Evolutionary conservation across 2,797 vertebrate genomes (phyloP).

Genomic region (Varecia variegata): DNA sequence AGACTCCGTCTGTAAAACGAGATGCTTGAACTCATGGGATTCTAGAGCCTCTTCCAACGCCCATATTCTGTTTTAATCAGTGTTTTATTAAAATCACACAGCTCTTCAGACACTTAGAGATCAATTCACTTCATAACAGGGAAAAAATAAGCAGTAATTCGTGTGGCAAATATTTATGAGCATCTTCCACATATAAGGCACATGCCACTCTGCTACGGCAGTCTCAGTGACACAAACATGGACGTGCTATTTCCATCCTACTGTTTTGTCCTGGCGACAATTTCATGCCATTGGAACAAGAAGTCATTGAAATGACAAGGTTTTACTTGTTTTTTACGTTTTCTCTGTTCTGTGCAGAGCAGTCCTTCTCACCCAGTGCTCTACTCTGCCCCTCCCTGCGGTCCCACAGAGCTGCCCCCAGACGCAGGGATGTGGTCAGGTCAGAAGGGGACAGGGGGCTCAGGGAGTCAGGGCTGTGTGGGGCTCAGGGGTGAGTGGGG

Average conservation of each 20-base stretch:
- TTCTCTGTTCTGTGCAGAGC: background rate
- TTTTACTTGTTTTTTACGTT: background rate
- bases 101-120: background rate
- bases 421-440: background rate
- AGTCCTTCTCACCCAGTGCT: background rate
- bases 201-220: rapidly evolving
- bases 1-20: background rate
- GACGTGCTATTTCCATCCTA: background rate
- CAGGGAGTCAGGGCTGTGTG: background rate
- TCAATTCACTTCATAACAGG: background rate
- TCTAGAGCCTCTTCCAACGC: background rate
- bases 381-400: background rate
- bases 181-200: background rate
- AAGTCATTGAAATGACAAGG: background rate
- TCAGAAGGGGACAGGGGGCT: background rate
- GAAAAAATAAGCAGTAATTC: background rate
- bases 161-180: background rate
- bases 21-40: no score
- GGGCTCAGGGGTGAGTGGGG: rapidly evolving
- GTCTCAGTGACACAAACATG: background rate
- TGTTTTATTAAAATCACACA: background rate
- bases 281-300: background rate
- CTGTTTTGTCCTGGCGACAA: background rate
- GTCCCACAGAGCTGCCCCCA: background rate
- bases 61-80: background rate